Evolutionary conservation across 2,888 invertebrate species (phyloP).

Genomic region (Drosophila barbarae): DNA sequence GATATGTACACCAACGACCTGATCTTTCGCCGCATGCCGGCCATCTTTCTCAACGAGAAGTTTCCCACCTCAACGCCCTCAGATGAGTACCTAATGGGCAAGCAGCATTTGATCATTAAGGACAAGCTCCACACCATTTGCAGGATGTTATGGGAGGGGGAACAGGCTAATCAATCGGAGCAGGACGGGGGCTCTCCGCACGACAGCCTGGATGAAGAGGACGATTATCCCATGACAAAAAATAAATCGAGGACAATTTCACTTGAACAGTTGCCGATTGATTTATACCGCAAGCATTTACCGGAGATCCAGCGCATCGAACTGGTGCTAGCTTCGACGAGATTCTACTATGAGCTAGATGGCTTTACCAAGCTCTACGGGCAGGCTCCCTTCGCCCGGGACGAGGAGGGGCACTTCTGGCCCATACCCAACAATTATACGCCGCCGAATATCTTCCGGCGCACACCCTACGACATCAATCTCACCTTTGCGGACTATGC

Average conservation of each 20-base stretch:
- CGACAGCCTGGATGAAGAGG: neutral
- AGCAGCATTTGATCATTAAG: slow-evolving; percentile 68
- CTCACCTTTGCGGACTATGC: slow-evolving; percentile 71
- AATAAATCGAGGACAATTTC: accelerated
- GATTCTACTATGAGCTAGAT: slow-evolving; percentile 64
- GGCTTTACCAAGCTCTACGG: slow-evolving; percentile 59
- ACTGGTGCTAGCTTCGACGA: slow-evolving; percentile 61
- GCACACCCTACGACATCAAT: slow-evolving; percentile 75
- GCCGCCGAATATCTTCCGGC: slow-evolving; percentile 67
- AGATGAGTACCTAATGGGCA: slow-evolving; percentile 68
- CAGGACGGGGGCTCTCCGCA: neutral
- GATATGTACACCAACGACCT: slow-evolving; percentile 64
- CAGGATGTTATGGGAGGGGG: slow-evolving; percentile 18
- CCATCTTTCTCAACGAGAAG: slow-evolving; percentile 69
- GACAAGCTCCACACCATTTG: slow-evolving; percentile 60
- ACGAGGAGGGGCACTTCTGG: slow-evolving; percentile 72
- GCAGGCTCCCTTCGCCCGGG: slow-evolving; percentile 48
- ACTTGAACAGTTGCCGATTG: slow-evolving; percentile 35
- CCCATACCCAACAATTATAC: slow-evolving; percentile 71
- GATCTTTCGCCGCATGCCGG: slow-evolving; percentile 53
- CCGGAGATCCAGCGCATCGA: slow-evolving; percentile 76
- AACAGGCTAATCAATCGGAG: neutral
- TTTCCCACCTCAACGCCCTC: slow-evolving; percentile 71
- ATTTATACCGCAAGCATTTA: slow-evolving; percentile 53
- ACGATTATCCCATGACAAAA: neutral